Conservation (phyloP, 2,888 invertebrate genomes). For the Dexiosoma caninum region DNA sequence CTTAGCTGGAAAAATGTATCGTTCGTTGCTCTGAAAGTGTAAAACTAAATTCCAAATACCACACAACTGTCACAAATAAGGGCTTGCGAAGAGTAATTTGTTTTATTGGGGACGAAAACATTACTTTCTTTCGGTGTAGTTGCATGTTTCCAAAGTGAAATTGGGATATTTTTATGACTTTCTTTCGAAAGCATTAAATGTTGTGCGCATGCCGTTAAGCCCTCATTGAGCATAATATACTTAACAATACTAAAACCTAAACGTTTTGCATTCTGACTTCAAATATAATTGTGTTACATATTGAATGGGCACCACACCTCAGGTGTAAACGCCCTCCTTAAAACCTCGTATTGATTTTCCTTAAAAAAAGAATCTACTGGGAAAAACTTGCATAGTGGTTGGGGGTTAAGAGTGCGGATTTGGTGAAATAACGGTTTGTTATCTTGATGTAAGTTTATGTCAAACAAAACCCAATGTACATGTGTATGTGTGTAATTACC, state of each 20-base stretch:
- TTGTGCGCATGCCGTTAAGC: background rate
- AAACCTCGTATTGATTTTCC: background rate
- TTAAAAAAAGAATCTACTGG: background rate
- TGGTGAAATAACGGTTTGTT: slow-evolving; percentile 6
- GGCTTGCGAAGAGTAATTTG: no score
- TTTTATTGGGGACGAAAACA: background rate
- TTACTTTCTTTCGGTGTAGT: background rate
- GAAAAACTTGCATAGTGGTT: background rate
- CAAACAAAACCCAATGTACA: background rate
- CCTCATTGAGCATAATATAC: no score
- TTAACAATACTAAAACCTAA: no score
- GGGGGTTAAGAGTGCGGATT: slow-evolving; percentile 2
- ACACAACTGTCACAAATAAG: no score
- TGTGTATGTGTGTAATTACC: background rate
- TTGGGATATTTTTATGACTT: background rate
- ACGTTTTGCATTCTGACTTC: background rate
- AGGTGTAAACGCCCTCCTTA: background rate
- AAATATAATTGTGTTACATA: background rate
- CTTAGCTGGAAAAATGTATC: no score
- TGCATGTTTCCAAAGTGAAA: background rate
- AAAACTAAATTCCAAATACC: no score
- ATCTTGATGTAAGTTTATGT: background rate
- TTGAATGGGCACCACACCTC: background rate
- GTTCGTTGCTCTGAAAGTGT: no score
- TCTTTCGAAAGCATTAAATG: background rate